Percentiles rank a stretch among this genome's conserved stretches.
These are phyloP conservation scores for Tragelaphus scriptus DNA, from an alignment of 2,113 vertebrate species.

Conservation along the genomic window DNA sequence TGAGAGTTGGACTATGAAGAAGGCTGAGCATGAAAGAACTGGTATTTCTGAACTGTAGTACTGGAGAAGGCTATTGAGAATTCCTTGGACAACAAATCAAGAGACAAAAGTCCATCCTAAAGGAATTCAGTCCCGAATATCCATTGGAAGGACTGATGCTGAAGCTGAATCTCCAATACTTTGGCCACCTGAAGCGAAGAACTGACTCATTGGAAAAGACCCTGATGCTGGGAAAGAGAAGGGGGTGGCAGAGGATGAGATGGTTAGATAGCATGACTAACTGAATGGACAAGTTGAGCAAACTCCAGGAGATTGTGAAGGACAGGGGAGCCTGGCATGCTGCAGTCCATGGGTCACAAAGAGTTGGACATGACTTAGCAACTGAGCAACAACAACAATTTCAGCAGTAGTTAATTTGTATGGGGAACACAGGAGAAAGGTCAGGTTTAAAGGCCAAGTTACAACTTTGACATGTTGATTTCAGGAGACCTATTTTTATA, in stretches of 20 bases:
- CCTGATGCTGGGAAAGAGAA: background rate
- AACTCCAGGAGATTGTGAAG: background rate
- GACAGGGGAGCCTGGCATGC: background rate
- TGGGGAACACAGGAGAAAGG: background rate
- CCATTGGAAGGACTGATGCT: background rate
- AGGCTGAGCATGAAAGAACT: background rate
- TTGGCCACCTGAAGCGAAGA: background rate
- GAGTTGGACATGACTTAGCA: background rate
- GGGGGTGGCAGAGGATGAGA: background rate
- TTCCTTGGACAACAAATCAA: background rate
- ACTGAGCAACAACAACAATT: background rate
- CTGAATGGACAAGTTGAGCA: background rate
- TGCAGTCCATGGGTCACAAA: background rate
- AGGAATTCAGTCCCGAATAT: background rate
- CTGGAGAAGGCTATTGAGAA: background rate
- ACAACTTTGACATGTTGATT: background rate
- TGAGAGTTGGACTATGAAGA: background rate
- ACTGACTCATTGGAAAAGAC: background rate
- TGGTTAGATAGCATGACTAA: background rate
- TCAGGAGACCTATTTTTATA: background rate
- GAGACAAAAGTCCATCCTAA: background rate
- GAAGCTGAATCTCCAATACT: background rate
- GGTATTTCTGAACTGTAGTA: background rate
- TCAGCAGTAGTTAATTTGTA: background rate
- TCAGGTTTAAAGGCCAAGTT: background rate